A percentile compares a stretch with the other conserved stretches of the same genome.
Evolutionary conservation across 2,797 vertebrate species (phyloP).

Genomic region (Arrhamphus sclerolepis): DNA sequence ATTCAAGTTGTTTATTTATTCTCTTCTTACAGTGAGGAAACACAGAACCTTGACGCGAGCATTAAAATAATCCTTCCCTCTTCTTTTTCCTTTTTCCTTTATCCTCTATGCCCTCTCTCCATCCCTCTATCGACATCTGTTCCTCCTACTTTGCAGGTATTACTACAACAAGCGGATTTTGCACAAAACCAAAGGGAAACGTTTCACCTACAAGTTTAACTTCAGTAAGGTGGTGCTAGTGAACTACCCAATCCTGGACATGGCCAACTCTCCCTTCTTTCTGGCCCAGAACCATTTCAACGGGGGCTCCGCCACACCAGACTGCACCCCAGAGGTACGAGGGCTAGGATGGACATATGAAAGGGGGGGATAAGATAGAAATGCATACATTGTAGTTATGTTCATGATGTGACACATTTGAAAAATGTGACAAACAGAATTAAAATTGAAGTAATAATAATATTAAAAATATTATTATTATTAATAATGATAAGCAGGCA

Average conservation of each 20-base stretch:
- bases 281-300: conserved; percentile 89
- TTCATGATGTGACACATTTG: too few relatives aligned
- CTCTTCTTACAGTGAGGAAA: conserved; percentile 58
- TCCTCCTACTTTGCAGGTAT: conserved; percentile 80
- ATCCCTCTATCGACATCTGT: conserved; percentile 48
- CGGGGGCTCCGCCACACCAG: conserved; percentile 80
- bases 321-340: conserved; percentile 89
- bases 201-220: conserved; percentile 98
- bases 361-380: conserved; percentile 6
- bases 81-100: conserved; percentile 63
- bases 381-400: not conserved
- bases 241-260: conserved; percentile 91
- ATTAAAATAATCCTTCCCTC: conserved; percentile 66
- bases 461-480: too few relatives aligned
- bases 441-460: not conserved
- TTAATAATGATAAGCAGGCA: too few relatives aligned
- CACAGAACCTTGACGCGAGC: conserved; percentile 69
- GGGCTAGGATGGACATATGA: not conserved
- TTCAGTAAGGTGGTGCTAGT: conserved; percentile 94
- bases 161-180: conserved; percentile 97
- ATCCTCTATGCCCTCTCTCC: conserved; percentile 49
- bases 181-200: conserved; percentile 95
- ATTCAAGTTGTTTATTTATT: conserved; percentile 66
- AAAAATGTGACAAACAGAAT: not conserved
- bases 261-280: conserved; percentile 89